Base-by-base conservation (phyloP, 2,797 vertebrate genomes). In the Gobionotothen gibberifrons region DNA sequence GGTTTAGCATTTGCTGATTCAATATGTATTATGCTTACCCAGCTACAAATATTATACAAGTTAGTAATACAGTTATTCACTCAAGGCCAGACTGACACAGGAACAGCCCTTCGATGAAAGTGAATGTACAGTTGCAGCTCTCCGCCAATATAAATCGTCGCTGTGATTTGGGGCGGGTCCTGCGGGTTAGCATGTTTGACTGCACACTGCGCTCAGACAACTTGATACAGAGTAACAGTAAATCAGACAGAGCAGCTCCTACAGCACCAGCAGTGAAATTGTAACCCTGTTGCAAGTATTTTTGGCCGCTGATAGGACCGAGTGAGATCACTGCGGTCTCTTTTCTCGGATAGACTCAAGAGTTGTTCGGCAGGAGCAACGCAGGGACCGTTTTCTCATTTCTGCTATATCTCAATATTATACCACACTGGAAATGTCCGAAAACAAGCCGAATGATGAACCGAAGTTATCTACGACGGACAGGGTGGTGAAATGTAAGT, bases 401-500 rank as follows among this genome's bases (percentile, higher is more conserved):
- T 92, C 81, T 85, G 78, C 86, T 79, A 75, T 76, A 86, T 89
- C 87, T 82, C 72, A 78, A 85, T 83, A 85, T 88, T 83, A 84
- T 74, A 93, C 87, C 90, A 93, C 91, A 93, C 94, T 96, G 97
- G 97, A 97, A 94, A 99, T 99, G 97, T 98, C 97, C 94, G 97
- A 98, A 93, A 97, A 96, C 93, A 98, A 97, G 96, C 96, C 96
- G 89, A 96, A 94, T 89, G 97, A 96, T 87, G 97, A 98, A 63
- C 96, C 97, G 91, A 98, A 97, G 96, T 97, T 99, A 93, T 98
- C 97, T 86, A 99, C 97, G 93, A 96, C 96, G 93, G 97, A 98
- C 93, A 94, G 97, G 95, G 96, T 95, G 93, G 95, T 98, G 91
- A 98, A 97, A 97, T 96, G 97, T 98, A 93, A 96, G 97, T 95